Percentiles rank a stretch among this genome's conserved stretches.
Evolutionary conservation across 64 coral and sea anemone species (phyloP).

Genomic region (Orbicella faveolata): DNA sequence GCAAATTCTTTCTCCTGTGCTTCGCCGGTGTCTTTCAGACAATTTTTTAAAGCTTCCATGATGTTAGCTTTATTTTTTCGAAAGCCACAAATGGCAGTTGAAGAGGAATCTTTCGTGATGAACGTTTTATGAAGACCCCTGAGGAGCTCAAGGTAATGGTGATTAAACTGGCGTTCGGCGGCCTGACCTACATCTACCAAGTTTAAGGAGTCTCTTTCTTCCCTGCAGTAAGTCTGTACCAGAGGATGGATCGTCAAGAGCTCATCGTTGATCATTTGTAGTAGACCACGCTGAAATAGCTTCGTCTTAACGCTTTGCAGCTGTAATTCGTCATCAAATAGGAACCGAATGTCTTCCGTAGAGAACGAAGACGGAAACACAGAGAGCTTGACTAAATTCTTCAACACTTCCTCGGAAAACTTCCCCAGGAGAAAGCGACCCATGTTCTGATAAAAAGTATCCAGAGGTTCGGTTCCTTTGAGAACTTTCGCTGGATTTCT

Average conservation of each 20-base stretch:
- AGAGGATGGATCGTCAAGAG: background rate
- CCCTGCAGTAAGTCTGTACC: background rate
- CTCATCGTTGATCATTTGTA: background rate
- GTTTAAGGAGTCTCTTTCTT: background rate
- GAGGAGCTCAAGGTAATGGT: background rate
- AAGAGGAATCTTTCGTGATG: slow-evolving; percentile 9
- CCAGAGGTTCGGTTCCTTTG: background rate
- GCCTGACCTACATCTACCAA: background rate
- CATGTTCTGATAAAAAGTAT: background rate
- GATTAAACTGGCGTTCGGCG: background rate
- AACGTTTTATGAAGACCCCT: background rate
- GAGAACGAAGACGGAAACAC: slow-evolving; percentile 3
- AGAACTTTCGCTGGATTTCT: background rate
- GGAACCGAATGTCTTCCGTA: background rate
- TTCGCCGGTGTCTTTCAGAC: background rate
- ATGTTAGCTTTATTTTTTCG: background rate
- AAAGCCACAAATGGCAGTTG: background rate
- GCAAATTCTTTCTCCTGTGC: background rate
- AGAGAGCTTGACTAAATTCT: background rate
- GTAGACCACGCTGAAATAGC: background rate
- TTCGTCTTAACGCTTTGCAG: background rate
- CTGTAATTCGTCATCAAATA: background rate
- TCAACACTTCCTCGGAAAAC: background rate
- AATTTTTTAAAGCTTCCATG: slow-evolving; percentile 17
- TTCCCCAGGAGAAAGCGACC: background rate